These are phyloP conservation scores for Gracilinanus agilis DNA, from an alignment of 2,113 vertebrate genomes.

Conservation along the genomic window DNA sequence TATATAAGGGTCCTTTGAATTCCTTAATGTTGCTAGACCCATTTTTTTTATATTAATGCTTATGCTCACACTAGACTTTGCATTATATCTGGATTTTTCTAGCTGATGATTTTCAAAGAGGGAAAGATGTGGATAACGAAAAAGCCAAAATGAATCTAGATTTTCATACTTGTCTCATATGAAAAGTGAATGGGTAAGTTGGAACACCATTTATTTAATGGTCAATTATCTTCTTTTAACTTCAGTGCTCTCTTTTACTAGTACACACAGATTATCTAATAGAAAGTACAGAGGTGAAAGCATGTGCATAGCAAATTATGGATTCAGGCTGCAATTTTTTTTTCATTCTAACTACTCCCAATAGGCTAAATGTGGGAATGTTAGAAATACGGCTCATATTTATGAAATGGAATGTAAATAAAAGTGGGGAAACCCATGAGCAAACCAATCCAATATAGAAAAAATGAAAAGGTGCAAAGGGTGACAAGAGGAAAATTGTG, in stretches of 20 bases:
- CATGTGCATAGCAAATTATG: conserved; percentile 53
- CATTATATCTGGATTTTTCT: background rate
- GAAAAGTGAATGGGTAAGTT: conserved; percentile 7
- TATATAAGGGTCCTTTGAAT: conserved; percentile 29
- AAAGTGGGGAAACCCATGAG: conserved; percentile 63
- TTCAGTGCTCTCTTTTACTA: conserved; percentile 47
- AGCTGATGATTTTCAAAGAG: conserved; percentile 51
- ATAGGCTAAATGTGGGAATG: conserved; percentile 65
- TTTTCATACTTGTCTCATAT: conserved; percentile 50
- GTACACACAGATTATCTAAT: background rate
- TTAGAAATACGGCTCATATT: conserved; percentile 66
- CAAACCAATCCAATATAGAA: conserved; percentile 57
- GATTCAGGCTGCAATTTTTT: conserved; percentile 54
- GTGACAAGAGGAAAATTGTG: conserved; percentile 80
- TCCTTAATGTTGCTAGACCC: conserved; percentile 51
- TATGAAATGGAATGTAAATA: conserved; percentile 76
- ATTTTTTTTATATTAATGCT: background rate
- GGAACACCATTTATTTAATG: conserved; percentile 47
- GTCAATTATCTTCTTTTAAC: conserved; percentile 37
- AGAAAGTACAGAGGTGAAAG: conserved; percentile 17
- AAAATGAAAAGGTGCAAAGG: conserved; percentile 72
- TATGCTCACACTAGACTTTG: background rate
- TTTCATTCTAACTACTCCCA: conserved; percentile 63
- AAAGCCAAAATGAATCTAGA: conserved; percentile 61
- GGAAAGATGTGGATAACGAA: conserved; percentile 41